Conservation (phyloP, 2,113 vertebrate species). For the Brachypteracias leptosomus region DNA sequence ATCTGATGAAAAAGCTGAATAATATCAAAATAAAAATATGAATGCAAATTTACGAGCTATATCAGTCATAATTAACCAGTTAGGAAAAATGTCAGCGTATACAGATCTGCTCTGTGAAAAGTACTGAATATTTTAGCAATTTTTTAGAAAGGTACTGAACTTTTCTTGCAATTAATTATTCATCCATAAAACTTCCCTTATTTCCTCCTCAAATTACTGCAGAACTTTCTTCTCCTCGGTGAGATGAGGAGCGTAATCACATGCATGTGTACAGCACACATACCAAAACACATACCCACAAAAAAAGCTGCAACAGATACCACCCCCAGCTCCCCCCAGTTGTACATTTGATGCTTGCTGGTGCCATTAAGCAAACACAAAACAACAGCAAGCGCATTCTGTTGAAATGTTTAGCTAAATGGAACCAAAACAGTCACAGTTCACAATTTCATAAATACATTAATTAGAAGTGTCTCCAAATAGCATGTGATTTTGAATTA, state of each 20-base stretch:
- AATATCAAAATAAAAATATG: constrained; percentile 45
- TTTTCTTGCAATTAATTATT: constrained; percentile 77
- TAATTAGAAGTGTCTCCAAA: constrained; percentile 87
- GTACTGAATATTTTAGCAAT: constrained; percentile 74
- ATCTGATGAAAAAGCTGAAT: constrained; percentile 20
- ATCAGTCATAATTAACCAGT: constrained; percentile 52
- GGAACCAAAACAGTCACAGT: constrained; percentile 85
- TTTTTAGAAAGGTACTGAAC: constrained; percentile 71
- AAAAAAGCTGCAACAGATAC: not conserved
- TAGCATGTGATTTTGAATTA: constrained; percentile 88
- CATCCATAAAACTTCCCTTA: constrained; percentile 54
- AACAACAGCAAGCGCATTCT: constrained; percentile 77
- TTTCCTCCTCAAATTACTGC: constrained; percentile 43
- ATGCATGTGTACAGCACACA: not conserved
- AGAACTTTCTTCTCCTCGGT: not conserved
- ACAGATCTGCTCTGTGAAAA: constrained; percentile 53
- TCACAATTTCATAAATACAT: constrained; percentile 87
- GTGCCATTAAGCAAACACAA: constrained; percentile 76
- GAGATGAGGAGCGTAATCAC: constrained; percentile 19
- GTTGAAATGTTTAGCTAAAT: constrained; percentile 85
- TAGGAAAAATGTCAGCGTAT: constrained; percentile 65
- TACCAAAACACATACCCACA: not conserved
- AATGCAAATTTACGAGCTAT: constrained; percentile 34
- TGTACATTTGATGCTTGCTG: constrained; percentile 68
- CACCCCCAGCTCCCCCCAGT: constrained; percentile 65